Evolutionary conservation across 2,888 invertebrate genomes (phyloP).

Genomic region (Dicyrtomina minuta): DNA sequence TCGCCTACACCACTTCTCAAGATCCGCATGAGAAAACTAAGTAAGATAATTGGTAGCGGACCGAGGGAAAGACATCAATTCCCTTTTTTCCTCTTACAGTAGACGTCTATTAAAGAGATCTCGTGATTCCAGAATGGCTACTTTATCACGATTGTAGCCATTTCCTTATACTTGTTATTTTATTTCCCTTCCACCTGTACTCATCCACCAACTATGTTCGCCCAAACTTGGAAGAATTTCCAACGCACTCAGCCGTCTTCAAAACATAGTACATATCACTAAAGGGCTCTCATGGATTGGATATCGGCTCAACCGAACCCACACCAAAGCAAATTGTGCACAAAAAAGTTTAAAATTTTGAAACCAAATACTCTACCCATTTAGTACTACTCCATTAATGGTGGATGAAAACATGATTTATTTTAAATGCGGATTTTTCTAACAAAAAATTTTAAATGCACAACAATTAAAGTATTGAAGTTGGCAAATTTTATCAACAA

Average conservation of each 20-base stretch:
- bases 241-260: no score
- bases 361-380: no score
- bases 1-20: constrained; percentile 8
- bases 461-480: no score
- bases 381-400: no score
- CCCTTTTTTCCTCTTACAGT: constrained; percentile 36
- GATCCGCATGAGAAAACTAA: background rate
- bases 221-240: no score
- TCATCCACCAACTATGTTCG: background rate
- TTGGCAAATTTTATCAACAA: no score
- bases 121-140: constrained; percentile 45
- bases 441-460: no score
- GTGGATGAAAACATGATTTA: no score
- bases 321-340: background rate
- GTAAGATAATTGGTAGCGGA: background rate
- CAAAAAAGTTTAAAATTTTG: background rate
- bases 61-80: constrained; percentile 38
- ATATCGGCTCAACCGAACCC: background rate
- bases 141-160: constrained; percentile 50
- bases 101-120: constrained; percentile 49
- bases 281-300: no score
- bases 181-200: background rate
- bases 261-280: no score
- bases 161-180: constrained; percentile 29
- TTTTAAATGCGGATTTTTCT: no score